phyloP scores from a whole-genome alignment of 2,113 vertebrate species.

The Donacobius atricapilla region DNA sequence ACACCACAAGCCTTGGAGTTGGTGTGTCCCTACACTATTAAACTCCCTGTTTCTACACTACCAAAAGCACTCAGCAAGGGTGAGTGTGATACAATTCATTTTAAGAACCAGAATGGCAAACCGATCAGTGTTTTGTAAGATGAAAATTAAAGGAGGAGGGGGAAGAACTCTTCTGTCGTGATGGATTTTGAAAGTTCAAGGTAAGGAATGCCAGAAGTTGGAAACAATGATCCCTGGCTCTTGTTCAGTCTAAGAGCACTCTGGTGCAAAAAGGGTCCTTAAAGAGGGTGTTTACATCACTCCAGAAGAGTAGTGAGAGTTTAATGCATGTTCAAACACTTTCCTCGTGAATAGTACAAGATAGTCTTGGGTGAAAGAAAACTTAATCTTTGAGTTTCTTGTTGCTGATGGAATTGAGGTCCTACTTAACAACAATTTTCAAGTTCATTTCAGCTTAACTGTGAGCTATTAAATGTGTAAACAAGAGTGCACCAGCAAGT shows the following conservation, averaged over 20 bases:
- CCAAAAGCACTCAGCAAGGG: neutral
- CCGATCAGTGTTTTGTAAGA: neutral
- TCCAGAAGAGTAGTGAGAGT: neutral
- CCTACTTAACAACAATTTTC: neutral
- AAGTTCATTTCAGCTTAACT: neutral
- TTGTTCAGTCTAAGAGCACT: neutral
- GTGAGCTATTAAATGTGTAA: neutral
- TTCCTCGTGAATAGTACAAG: neutral
- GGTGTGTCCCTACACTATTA: neutral
- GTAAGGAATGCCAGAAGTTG: neutral
- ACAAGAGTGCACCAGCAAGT: neutral
- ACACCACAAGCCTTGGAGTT: neutral
- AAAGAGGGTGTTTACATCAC: constrained; percentile 37
- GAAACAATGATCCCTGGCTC: constrained; percentile 3
- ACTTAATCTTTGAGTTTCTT: neutral
- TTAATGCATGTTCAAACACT: constrained; percentile 18
- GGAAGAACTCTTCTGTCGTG: neutral
- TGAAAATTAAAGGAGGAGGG: neutral
- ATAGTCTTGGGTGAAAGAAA: neutral
- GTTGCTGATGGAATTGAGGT: neutral
- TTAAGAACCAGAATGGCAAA: neutral
- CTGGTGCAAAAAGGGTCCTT: neutral
- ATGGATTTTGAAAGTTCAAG: neutral
- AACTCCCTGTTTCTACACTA: neutral
- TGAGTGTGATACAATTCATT: neutral